Base-by-base conservation (phyloP, 2,113 vertebrate species). In the Bolborhynchus lineola region DNA sequence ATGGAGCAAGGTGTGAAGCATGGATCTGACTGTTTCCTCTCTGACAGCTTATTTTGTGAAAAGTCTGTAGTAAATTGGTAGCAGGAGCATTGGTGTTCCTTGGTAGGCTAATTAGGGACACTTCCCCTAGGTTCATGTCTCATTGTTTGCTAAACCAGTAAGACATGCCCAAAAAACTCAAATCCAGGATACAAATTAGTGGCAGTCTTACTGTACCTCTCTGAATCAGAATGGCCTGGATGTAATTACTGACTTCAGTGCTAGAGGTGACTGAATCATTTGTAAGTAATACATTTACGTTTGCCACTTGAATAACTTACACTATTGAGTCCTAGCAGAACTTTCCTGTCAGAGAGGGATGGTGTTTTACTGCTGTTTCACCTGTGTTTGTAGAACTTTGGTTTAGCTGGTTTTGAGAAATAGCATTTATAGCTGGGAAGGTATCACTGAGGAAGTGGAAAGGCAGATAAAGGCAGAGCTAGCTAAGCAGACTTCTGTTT, bases 61-160 rank as follows among this genome's bases (percentile, higher is more conserved):
- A 25, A 50, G 52, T 20, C 52, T 44, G 14, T 10, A 39, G 42
- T 16, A 8, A 90, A 46, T 44, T 83, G 37, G n/a, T 64, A 81
- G 47, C 39, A 86, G 37, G 60, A 85, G 24, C 72, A 8, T 41
- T 86, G 71, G 13, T 50, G 55, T n/a, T 83, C 42, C 33, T 47
- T 41, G 24, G n/a, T 7, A 12, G 35, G 82, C 39, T 79, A 75
- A 37, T 86, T 75, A 76, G 59, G 13, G 70, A 17, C 41, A 44
- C n/a, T 92, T 92, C 74, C 72, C 72, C 41, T 50, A 13, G 63
- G 31, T 63, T 62, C 11, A 2, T 11, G 28, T 33, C 52, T 91
- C 69, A 77, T 91, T 77, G 31, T 79, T 94, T 44, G 78, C 65
- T 52, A 65, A 96, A 92, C 90, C 81, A 77, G 91, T 57, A 70